phyloP scores from a whole-genome alignment of 1,140 invertebrate genomes.

The Lordiphosa mommai region DNA sequence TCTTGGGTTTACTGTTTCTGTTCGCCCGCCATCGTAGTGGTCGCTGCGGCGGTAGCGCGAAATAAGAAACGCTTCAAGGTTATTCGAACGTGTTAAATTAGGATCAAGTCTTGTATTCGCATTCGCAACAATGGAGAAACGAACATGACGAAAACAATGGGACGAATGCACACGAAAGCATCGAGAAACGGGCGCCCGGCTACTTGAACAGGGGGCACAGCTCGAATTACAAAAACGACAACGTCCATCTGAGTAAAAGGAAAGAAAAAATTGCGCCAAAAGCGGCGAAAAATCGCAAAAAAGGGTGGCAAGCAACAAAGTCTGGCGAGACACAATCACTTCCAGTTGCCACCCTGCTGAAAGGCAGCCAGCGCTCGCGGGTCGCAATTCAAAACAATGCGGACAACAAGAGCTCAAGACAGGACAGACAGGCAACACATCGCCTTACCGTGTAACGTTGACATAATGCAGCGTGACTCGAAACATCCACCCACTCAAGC shows the following conservation, averaged over 20 bases:
- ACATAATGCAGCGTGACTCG: constrained; percentile 36
- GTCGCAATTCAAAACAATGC: constrained; percentile 51
- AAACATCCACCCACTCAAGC: constrained; percentile 30
- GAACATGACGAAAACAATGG: constrained; percentile 71
- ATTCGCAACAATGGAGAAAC: constrained; percentile 63
- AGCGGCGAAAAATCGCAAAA: constrained; percentile 45
- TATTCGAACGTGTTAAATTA: constrained; percentile 77
- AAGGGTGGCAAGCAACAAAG: constrained; percentile 57
- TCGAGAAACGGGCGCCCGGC: constrained; percentile 55
- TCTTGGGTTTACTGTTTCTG: constrained; percentile 17
- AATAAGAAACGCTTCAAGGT: constrained; percentile 76
- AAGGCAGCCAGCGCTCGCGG: constrained; percentile 46
- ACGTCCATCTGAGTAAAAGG: constrained; percentile 46
- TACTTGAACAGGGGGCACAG: constrained; percentile 42
- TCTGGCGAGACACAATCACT: constrained; percentile 45
- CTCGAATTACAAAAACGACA: constrained; percentile 67
- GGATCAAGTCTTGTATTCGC: constrained; percentile 56
- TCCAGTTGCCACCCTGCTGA: constrained; percentile 52
- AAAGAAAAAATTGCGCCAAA: constrained; percentile 58
- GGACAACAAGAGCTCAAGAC: constrained; percentile 43
- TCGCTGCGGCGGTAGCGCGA: constrained; percentile 57
- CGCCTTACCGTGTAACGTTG: constrained; percentile 29
- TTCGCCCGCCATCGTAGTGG: constrained; percentile 6
- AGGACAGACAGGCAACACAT: constrained; percentile 36
- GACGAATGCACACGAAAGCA: constrained; percentile 59